These are phyloP conservation scores for Drosophila mayri DNA, from an alignment of 1,140 invertebrate species.

Conservation along the genomic window DNA sequence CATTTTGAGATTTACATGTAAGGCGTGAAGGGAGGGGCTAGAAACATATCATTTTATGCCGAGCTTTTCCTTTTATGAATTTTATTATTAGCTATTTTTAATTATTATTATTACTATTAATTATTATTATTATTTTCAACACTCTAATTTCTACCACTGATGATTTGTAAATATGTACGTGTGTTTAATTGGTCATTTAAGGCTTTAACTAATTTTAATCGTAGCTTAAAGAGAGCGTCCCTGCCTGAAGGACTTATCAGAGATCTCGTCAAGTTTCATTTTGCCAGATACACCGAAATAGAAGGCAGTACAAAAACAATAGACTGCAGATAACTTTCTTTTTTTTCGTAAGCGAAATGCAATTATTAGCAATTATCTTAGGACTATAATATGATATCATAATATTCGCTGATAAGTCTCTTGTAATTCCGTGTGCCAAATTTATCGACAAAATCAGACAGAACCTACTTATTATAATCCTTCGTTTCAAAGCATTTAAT, in stretches of 20 bases:
- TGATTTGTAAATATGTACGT: slow-evolving; percentile 68
- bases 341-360: slow-evolving; percentile 41
- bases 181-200: slow-evolving; percentile 64
- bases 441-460: slow-evolving; percentile 46
- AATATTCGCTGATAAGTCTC: slow-evolving; percentile 33
- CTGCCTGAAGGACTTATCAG: slow-evolving; percentile 41
- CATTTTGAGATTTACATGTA: slow-evolving; percentile 83
- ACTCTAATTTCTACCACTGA: slow-evolving; percentile 30
- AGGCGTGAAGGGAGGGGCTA: not conserved
- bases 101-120: slow-evolving; percentile 8
- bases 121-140: slow-evolving; percentile 16
- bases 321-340: slow-evolving; percentile 57
- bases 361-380: slow-evolving; percentile 51
- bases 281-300: slow-evolving; percentile 63
- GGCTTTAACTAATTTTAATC: slow-evolving; percentile 63
- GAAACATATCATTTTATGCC: slow-evolving; percentile 19
- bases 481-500: slow-evolving; percentile 36
- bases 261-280: slow-evolving; percentile 79
- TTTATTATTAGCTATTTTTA: slow-evolving; percentile 6
- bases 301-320: slow-evolving; percentile 54
- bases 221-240: slow-evolving; percentile 45
- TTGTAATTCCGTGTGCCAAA: slow-evolving; percentile 72
- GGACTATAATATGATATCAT: slow-evolving; percentile 22
- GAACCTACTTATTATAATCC: slow-evolving; percentile 13
- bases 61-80: slow-evolving; percentile 1